Evolutionary conservation across 2,797 vertebrate genomes (phyloP).

Genomic region (Pempheris klunzingeri): DNA sequence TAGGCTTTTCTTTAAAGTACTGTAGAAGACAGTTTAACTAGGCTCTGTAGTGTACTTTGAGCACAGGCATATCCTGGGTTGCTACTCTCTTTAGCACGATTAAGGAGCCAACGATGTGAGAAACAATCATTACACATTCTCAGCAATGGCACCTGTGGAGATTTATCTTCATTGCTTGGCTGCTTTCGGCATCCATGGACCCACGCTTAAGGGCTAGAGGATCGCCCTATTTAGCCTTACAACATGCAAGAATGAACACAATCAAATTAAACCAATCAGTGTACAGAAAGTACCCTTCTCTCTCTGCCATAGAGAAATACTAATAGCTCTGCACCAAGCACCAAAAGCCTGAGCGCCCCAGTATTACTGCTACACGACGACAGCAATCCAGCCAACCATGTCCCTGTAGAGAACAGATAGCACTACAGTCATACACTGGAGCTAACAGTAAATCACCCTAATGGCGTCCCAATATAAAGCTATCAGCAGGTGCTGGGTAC

Average conservation of each 20-base stretch:
- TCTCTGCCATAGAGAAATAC: slow-evolving; percentile 40
- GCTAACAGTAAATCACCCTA: slow-evolving; percentile 63
- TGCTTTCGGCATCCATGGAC: slow-evolving; percentile 68
- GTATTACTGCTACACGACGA: slow-evolving; percentile 66
- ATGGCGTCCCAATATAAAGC: slow-evolving; percentile 63
- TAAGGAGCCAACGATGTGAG: slow-evolving; percentile 79
- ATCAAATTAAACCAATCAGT: slow-evolving; percentile 72
- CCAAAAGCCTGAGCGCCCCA: slow-evolving; percentile 36
- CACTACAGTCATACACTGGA: slow-evolving; percentile 42
- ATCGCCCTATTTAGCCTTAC: slow-evolving; percentile 70
- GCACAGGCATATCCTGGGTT: slow-evolving; percentile 67
- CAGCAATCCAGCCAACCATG: slow-evolving; percentile 60
- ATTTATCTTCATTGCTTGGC: slow-evolving; percentile 79
- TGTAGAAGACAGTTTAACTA: slow-evolving; percentile 67
- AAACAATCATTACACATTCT: slow-evolving; percentile 79
- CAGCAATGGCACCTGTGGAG: slow-evolving; percentile 73
- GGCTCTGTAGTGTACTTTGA: slow-evolving; percentile 64
- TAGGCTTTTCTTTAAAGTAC: slow-evolving; percentile 64
- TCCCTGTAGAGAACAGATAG: slow-evolving; percentile 55
- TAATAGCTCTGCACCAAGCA: slow-evolving; percentile 58
- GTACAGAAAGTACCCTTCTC: slow-evolving; percentile 42
- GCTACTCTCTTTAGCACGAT: slow-evolving; percentile 77
- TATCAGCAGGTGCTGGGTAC: slow-evolving; percentile 55
- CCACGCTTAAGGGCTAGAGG: slow-evolving; percentile 57
- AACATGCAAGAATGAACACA: slow-evolving; percentile 72